Evolutionary conservation across 92 coral and sea anemone species (phyloP).

Genomic region (Blastomussa wellsi): DNA sequence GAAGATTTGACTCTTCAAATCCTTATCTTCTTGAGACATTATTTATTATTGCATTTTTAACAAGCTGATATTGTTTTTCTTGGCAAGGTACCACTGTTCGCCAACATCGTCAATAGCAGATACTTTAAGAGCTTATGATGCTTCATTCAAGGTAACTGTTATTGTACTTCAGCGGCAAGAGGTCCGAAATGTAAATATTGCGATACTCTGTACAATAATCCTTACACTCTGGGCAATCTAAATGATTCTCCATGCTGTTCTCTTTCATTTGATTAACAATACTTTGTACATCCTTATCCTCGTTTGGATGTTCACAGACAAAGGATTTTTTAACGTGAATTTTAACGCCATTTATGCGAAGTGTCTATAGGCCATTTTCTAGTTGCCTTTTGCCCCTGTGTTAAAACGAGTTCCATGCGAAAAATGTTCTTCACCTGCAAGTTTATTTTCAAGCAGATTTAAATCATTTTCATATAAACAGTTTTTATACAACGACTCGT

Average conservation of each 20-base stretch:
- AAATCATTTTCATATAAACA: too few relatives aligned
- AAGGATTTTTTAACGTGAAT: too few relatives aligned
- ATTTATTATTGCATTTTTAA: background rate
- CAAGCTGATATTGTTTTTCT: background rate
- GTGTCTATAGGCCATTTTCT: too few relatives aligned
- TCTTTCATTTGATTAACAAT: too few relatives aligned
- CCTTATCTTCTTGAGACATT: background rate
- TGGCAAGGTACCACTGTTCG: constrained; percentile 76
- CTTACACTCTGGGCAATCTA: background rate
- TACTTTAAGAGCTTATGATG: constrained; percentile 70
- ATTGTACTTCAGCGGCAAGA: background rate
- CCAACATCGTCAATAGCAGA: constrained; percentile 78
- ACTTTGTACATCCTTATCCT: too few relatives aligned
- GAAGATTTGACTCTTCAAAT: background rate
- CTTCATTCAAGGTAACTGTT: constrained; percentile 79
- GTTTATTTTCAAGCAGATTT: too few relatives aligned
- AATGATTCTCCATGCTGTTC: background rate
- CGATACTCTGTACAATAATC: background rate
- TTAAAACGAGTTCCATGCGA: too few relatives aligned
- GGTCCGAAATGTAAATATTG: background rate
- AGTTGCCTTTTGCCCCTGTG: too few relatives aligned
- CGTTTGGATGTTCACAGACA: too few relatives aligned
- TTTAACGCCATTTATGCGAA: too few relatives aligned
- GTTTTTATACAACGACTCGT: too few relatives aligned
- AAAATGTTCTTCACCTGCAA: too few relatives aligned